Evolutionary conservation across 1,140 invertebrate species (phyloP), one percentile per base, ranked within the genome.

Genomic region (Druon quercuslanigerum): DNA sequence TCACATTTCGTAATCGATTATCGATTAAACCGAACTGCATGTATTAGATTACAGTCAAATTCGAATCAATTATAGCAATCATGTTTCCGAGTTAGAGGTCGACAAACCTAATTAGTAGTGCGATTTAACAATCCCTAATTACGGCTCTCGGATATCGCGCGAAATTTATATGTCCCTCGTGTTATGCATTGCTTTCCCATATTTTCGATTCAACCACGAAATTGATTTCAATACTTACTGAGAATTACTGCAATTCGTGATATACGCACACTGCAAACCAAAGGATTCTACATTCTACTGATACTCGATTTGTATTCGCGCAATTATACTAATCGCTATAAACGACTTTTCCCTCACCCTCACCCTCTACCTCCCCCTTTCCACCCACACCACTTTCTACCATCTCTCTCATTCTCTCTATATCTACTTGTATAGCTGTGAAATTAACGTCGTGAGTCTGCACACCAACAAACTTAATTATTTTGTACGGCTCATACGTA

Each of bases 121-220:
- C 56, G 56, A 57, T 57, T 57, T 57, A 57, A 19, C 56, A 57
- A 57, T 57, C 56, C 56, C 56, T 57, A 57, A 57, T 57, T 57
- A 20, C 56, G 56, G 11, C 17, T 57, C 56, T 57, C 17, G 56
- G 56, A 57, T 57, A 57, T 57, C 25, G 56, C 19, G 11, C 25
- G 20, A 57, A 57, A 57, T 57, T 57, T 57, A 57, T 57, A 57
- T 57, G 56, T 33, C 19, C 56, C 56, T 57, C 56, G 56, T 57
- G 56, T 57, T 57, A 57, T 33, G 56, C 19, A 57, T 57, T 19
- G 56, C 56, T 57, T 25, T 57, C 56, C 56, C 56, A 57, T 57
- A 57, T 20, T 57, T 57, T 57, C 56, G 12, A 57, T 57, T 57
- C 3, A 19, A 20, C 40, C 7, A 46, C 40, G 7, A 11, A 57